Evolutionary conservation across 2,888 invertebrate genomes (phyloP), one percentile per base, ranked within the genome.

Genomic region (Mythimna vitellina): DNA sequence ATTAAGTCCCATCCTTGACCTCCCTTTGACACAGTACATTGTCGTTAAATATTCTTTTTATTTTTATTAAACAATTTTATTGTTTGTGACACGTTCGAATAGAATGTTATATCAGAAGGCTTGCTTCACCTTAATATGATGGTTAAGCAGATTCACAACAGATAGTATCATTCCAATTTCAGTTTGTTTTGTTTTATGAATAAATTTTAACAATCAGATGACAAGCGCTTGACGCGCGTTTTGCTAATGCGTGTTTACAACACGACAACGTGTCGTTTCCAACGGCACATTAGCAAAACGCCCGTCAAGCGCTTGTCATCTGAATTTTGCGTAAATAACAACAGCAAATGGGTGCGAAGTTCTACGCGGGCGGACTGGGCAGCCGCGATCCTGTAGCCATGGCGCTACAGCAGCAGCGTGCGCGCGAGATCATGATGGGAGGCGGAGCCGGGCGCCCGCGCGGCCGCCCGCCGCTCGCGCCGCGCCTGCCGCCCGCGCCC

Each of bases 371-470:
- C 74, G 96, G 96, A 0, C 92, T 96, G 35, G 96, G 96, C 90
- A 96, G 95, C 87, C 96, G 96, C 84, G 96, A 96, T 89, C 96
- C 96, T 4, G 91, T 96, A 75, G 96, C 96, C 81, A 96, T 96
- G 95, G 95, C 95, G 78, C 88, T 96, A 66, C 95, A 96, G 88
- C 96, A 96, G 89, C 95, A 95, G 81, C 92, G 93, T 3, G 95
- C 96, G 82, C 89, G 96, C 1, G 95, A 95, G 92, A 93, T 95
- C 86, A 93, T 95, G 93, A 85, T 93, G 80, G 92, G 92, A 70
- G 89, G 87, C 70, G 46, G 46, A 6, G 76, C 78, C 3, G 80
- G 67, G 10, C 51, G 90, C 1, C 92, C 88, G 77, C 92, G 90
- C 75, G 93, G 91, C 51, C 88, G 91, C 0, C 92, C 91, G 61